Evolutionary conservation across 2,113 vertebrate species (phyloP).

Genomic region (Pungitius pungitius): DNA sequence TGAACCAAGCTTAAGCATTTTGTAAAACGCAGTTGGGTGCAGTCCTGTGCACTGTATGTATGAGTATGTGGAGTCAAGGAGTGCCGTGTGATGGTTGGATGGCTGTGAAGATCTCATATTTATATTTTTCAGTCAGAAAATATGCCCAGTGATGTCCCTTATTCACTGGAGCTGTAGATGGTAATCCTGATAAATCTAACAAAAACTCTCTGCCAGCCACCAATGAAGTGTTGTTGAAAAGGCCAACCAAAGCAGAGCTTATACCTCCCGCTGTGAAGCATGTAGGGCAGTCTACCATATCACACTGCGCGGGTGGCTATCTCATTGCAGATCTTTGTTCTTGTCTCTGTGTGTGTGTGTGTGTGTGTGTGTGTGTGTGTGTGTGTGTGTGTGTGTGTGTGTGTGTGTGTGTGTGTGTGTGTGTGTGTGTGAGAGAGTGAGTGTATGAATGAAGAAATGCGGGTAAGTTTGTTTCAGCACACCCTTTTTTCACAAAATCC

Average conservation of each 20-base stretch:
- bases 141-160: not conserved
- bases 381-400: constrained; percentile 12
- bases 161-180: constrained; percentile 26
- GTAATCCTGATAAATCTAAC: constrained; percentile 44
- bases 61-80: not conserved
- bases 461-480: not conserved
- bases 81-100: not conserved
- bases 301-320: constrained; percentile 62
- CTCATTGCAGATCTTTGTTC: constrained; percentile 50
- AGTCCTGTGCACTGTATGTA: not conserved
- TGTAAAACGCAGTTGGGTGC: not conserved
- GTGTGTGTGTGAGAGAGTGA: not conserved
- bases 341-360: not conserved
- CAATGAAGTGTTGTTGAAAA: constrained; percentile 61
- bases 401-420: not conserved
- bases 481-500: too few relatives aligned
- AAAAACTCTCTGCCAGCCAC: constrained; percentile 43
- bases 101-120: constrained; percentile 2
- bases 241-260: constrained; percentile 35
- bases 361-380: not conserved
- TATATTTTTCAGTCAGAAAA: not conserved
- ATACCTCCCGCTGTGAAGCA: constrained; percentile 62
- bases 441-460: not conserved
- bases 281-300: constrained; percentile 59
- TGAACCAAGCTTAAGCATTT: not conserved